Conservation (phyloP, 2,113 vertebrate genomes). For the Labeo rohita region DNA sequence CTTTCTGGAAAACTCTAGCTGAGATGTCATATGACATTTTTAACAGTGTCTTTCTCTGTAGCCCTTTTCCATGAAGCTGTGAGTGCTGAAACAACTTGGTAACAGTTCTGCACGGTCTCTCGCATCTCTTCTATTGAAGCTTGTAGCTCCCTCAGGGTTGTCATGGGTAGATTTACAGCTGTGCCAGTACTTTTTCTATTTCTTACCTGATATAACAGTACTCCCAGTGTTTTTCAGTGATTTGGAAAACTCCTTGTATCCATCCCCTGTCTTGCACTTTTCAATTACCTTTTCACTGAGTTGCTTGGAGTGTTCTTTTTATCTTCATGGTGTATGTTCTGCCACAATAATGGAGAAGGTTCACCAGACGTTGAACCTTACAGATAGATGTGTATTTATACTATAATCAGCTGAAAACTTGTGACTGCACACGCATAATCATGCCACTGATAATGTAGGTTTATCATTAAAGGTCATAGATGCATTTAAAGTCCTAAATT, state of each 20-base stretch:
- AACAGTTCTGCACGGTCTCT: not conserved
- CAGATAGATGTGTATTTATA: not conserved
- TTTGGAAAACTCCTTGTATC: not conserved
- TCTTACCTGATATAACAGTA: not conserved
- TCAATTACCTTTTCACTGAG: not conserved
- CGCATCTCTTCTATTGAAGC: not conserved
- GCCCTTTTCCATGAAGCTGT: not conserved
- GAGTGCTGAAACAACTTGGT: not conserved
- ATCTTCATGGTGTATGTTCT: not conserved
- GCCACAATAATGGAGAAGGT: not conserved
- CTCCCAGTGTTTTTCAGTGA: not conserved
- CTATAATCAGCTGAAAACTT: not conserved
- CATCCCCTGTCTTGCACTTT: not conserved
- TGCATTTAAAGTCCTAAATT: not conserved
- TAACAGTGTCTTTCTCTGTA: not conserved
- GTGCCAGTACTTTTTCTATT: not conserved
- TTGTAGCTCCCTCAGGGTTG: slow-evolving; percentile 6
- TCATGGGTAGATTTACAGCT: slow-evolving; percentile 5
- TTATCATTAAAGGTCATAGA: not conserved
- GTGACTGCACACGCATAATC: not conserved
- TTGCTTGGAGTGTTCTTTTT: not conserved
- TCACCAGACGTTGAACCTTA: not conserved
- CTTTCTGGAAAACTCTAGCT: not conserved
- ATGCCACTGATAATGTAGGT: not conserved
- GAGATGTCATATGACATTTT: not conserved